Base-by-base conservation (phyloP, 2,888 invertebrate genomes). In the Pogonocherus hispidulus region DNA sequence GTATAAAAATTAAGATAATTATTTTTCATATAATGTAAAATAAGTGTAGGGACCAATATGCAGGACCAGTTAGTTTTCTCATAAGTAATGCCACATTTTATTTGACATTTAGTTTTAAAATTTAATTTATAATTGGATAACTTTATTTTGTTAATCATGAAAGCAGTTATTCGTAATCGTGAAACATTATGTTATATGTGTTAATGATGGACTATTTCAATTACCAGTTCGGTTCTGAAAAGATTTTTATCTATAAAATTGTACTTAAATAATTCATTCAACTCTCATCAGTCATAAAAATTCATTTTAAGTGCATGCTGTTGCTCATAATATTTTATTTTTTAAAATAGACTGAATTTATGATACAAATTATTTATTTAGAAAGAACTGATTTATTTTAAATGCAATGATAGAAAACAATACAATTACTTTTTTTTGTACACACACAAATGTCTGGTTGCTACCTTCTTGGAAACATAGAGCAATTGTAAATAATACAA, bases 311-410 rank as follows among this genome's bases (percentile, higher is more conserved):
- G 55, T 60, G n/a, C n/a, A n/a, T n/a, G 65, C 71, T 68, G 66
- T 73, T 71, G 72, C 74, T 73, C 71, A 72, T 72, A 55, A 57
- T 66, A 47, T 67, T 65, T 76, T 70, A 74, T 74, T 73, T 76
- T 80, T 72, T 74, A 71, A 75, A 67, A 80, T 81, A 83, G 83
- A 83, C 83, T 83, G 83, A 83, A 79, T 77, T 79, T 76, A 76
- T 76, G 72, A 80, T 76, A 78, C 78, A 78, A 76, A 78, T 79
- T 78, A 79, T 80, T 79, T 81, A 80, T 80, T 79, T 76, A 79
- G 73, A 76, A 71, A 79, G 76, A 83, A 83, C 83, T 83, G 83
- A 83, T 80, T 80, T 81, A 73, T 76, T 77, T 74, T 73, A 77
- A 70, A 70, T 74, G 72, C 72, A 73, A 74, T 72, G 72, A 51